phyloP scores from a whole-genome alignment of 2,888 invertebrate genomes.

The Pseudococcus jackbeardsleyi region DNA sequence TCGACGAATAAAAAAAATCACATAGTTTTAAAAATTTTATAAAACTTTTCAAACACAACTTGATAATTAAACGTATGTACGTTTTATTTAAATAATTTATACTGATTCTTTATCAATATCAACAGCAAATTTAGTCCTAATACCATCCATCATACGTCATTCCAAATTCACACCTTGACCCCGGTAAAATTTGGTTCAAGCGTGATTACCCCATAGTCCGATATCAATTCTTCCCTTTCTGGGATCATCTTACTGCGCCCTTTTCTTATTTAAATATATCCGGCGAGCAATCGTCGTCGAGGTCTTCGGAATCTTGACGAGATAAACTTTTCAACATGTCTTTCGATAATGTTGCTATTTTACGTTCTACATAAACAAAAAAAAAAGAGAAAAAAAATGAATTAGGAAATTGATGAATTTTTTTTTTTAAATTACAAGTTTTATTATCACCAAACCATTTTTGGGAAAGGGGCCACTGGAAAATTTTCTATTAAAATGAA shows the following conservation, averaged over 20 bases:
- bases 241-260: background rate
- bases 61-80: background rate
- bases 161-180: background rate
- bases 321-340: conserved; percentile 76
- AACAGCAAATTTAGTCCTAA: conserved; percentile 43
- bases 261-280: conserved; percentile 30
- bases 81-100: background rate
- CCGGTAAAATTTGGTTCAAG: background rate
- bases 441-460: too few species aligned
- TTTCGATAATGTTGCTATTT: conserved; percentile 82
- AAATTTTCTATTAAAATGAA: too few species aligned
- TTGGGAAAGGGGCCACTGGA: too few species aligned
- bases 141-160: background rate
- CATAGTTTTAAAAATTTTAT: background rate
- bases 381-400: background rate
- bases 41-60: conserved; percentile 6
- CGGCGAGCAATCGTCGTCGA: conserved; percentile 70
- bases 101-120: background rate
- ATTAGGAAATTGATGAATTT: too few species aligned
- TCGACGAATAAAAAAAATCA: conserved; percentile 46
- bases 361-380: conserved; percentile 74
- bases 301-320: conserved; percentile 73
- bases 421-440: too few species aligned
- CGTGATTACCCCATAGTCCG: background rate
- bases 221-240: background rate